These are phyloP conservation scores for Yponomeuta evonymella DNA, from an alignment of 2,888 invertebrate genomes.

Conservation along the genomic window DNA sequence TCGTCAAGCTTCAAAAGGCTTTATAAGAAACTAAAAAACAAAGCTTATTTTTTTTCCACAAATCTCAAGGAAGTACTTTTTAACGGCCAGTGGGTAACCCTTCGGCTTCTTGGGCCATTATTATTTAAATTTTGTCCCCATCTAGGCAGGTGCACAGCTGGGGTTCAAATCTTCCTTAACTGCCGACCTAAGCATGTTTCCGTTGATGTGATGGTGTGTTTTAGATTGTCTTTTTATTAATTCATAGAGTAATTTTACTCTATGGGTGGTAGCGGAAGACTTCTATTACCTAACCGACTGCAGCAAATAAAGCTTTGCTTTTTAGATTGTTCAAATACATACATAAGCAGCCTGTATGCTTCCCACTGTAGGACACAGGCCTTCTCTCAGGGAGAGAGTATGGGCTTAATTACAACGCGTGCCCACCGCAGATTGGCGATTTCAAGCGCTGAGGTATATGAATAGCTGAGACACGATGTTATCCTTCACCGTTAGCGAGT, in stretches of 20 bases:
- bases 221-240: slow-evolving; percentile 11
- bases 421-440: no score
- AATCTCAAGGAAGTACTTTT: neutral
- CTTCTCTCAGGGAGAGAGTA: no score
- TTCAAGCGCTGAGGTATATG: no score
- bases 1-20: neutral
- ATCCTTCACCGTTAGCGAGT: no score
- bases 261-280: neutral
- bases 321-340: no score
- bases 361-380: no score
- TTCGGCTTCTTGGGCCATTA: slow-evolving; percentile 47
- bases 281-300: neutral
- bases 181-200: slow-evolving; percentile 1
- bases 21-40: neutral
- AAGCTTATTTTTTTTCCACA: neutral
- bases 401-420: no score
- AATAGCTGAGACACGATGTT: no score
- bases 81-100: slow-evolving; percentile 35
- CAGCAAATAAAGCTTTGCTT: neutral
- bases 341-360: no score
- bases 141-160: slow-evolving; percentile 49
- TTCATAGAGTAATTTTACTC: neutral
- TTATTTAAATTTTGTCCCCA: slow-evolving; percentile 66
- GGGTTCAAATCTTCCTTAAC: slow-evolving; percentile 35
- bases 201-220: slow-evolving; percentile 5